phyloP scores from a whole-genome alignment of 2,797 vertebrate genomes.

The Rhodeus uyekii region DNA sequence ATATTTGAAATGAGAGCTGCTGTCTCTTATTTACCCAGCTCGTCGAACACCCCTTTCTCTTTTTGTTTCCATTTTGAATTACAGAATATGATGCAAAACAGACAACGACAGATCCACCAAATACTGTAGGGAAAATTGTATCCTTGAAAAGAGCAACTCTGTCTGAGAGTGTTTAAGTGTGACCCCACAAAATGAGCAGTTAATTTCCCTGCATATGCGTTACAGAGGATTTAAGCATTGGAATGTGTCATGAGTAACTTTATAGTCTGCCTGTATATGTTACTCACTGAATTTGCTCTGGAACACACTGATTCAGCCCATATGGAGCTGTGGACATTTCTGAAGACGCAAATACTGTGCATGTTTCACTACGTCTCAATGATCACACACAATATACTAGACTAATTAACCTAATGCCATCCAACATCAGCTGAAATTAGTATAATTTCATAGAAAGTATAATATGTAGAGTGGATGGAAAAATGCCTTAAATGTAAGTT shows the following conservation, averaged over 20 bases:
- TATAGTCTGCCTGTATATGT: slow-evolving; percentile 59
- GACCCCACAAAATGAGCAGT: slow-evolving; percentile 53
- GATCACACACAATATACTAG: background rate
- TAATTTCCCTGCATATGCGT: slow-evolving; percentile 51
- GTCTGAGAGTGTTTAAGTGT: slow-evolving; percentile 52
- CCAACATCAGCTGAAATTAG: slow-evolving; percentile 1
- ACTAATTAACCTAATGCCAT: slow-evolving; percentile 31
- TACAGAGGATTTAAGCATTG: slow-evolving; percentile 54
- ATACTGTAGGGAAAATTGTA: background rate
- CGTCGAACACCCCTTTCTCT: background rate
- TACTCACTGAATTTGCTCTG: slow-evolving; percentile 50
- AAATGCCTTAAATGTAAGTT: background rate
- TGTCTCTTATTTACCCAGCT: background rate
- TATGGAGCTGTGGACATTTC: slow-evolving; percentile 48
- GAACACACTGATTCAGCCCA: slow-evolving; percentile 57
- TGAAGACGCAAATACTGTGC: slow-evolving; percentile 44
- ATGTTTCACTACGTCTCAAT: slow-evolving; percentile 10
- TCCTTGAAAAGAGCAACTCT: slow-evolving; percentile 33
- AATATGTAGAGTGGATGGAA: background rate
- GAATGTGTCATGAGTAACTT: slow-evolving; percentile 59
- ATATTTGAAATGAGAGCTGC: background rate
- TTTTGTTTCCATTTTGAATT: slow-evolving; percentile 8
- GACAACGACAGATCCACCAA: slow-evolving; percentile 15
- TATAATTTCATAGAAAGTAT: background rate
- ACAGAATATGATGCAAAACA: background rate